Conservation (phyloP, 2,888 invertebrate species). For the Sinohyriopsis cumingii region DNA sequence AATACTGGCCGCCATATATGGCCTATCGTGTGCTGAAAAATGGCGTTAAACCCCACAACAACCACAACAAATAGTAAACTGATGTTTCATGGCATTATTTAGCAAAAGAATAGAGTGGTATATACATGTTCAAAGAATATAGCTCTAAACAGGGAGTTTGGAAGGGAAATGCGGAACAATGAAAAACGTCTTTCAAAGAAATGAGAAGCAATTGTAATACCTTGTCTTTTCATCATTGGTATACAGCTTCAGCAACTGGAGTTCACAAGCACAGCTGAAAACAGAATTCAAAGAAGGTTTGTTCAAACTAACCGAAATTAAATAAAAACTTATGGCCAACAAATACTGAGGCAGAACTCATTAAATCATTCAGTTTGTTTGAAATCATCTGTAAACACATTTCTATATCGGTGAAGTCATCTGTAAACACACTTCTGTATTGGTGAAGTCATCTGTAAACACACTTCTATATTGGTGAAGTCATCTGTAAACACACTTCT, state of each 20-base stretch:
- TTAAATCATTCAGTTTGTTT: constrained; percentile 4
- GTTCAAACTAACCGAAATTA: neutral
- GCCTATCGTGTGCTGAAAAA: too few species aligned
- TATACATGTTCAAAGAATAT: too few species aligned
- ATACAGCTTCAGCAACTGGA: constrained; percentile 78
- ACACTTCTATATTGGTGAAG: too few species aligned
- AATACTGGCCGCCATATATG: too few species aligned
- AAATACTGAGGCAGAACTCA: too few species aligned
- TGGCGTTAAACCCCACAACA: constrained; percentile 11
- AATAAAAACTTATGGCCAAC: neutral
- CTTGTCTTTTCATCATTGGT: constrained; percentile 87
- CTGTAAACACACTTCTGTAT: too few species aligned
- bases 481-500: too few species aligned
- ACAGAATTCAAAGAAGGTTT: neutral
- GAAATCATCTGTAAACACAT: neutral
- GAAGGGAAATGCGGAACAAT: too few species aligned
- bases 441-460: too few species aligned
- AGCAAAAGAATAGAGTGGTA: too few species aligned
- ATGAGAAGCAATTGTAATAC: constrained; percentile 23
- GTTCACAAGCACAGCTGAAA: constrained; percentile 53
- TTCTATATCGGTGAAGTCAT: neutral
- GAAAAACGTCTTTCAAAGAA: neutral
- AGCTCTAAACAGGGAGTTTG: too few species aligned
- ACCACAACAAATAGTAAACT: constrained; percentile 1
- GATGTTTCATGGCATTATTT: neutral